Evolutionary conservation across 2,113 vertebrate genomes (phyloP), one percentile per base, ranked within the genome.

Genomic region (Brienomyrus brachyistius): DNA sequence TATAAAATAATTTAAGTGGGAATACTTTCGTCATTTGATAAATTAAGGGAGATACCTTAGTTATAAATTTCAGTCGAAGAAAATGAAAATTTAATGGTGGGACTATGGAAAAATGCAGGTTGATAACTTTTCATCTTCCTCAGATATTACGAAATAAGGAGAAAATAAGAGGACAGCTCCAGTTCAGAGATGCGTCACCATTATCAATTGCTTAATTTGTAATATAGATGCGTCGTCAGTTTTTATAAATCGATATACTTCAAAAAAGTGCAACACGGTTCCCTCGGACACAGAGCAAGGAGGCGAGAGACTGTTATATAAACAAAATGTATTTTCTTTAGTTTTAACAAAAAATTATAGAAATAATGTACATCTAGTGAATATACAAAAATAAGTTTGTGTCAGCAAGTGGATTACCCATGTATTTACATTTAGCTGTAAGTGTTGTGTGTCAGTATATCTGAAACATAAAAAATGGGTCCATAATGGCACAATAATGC

Each of bases 351-450:
- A 96, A 96, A 95, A 94, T 54, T 94, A 94, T 95, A 95, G 93
- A 96, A 95, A 95, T 90, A 54, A 93, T 94, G 93, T 95, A 94
- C 94, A 94, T 96, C 91, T 95, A 77, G 35, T 62, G 92, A 93
- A 95, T 94, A 95, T 96, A 96, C 94, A 96, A 96, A 96, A 96
- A 96, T 96, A 95, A 94, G 92, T 95, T 93, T 96, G 90, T 91
- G 90, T 91, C 94, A 94, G 94, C 94, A 95, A 94, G 95, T 93
- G 93, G 93, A 94, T 93, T 92, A 91, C 92, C 86, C 93, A 91
- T 91, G 40, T 94, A 92, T 93, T 92, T 94, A 95, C 92, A 94
- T 84, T 91, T 90, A 93, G 92, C 27, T 88, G 87, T 31, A 88
- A 23, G 74, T 6, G 74, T 88, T 35, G 84, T n/a, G 89, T 90